Conservation (phyloP, 1,140 invertebrate species). For the Aleiodes sp. region DNA sequence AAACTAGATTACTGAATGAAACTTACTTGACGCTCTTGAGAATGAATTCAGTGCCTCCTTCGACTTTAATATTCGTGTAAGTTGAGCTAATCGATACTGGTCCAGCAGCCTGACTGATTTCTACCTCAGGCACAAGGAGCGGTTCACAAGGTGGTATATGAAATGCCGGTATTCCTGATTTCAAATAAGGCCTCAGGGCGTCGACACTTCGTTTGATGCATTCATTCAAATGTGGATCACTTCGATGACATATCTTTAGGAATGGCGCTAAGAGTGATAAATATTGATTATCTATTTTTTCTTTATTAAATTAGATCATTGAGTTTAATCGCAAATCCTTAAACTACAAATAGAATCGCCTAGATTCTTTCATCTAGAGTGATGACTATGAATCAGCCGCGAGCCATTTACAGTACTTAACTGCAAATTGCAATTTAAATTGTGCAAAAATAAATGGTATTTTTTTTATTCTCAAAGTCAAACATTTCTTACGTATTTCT, state of each 20-base stretch:
- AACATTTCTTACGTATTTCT: not conserved
- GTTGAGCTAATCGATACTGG: constrained; percentile 70
- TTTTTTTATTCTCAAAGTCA: not conserved
- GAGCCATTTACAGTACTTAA: not conserved
- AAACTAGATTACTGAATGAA: not conserved
- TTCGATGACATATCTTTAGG: constrained; percentile 70
- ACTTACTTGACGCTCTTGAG: constrained; percentile 71
- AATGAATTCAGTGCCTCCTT: constrained; percentile 68
- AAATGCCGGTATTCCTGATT: constrained; percentile 69
- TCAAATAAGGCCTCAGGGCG: constrained; percentile 64
- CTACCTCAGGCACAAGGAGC: constrained; percentile 68
- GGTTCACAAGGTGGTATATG: constrained; percentile 73
- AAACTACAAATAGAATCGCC: not conserved
- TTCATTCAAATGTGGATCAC: constrained; percentile 64
- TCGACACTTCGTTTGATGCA: constrained; percentile 62
- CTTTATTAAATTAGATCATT: constrained; percentile 2
- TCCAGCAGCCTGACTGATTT: constrained; percentile 70
- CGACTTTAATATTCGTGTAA: constrained; percentile 70
- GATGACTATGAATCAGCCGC: not conserved
- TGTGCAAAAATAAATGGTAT: not conserved
- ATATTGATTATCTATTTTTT: too few species aligned
- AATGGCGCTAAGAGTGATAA: constrained; percentile 13
- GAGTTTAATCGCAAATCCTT: not conserved
- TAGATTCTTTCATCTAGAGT: not conserved
- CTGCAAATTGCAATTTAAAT: not conserved